phyloP scores from a whole-genome alignment of 1,140 invertebrate genomes.

The Amphibalanus amphitrite region DNA sequence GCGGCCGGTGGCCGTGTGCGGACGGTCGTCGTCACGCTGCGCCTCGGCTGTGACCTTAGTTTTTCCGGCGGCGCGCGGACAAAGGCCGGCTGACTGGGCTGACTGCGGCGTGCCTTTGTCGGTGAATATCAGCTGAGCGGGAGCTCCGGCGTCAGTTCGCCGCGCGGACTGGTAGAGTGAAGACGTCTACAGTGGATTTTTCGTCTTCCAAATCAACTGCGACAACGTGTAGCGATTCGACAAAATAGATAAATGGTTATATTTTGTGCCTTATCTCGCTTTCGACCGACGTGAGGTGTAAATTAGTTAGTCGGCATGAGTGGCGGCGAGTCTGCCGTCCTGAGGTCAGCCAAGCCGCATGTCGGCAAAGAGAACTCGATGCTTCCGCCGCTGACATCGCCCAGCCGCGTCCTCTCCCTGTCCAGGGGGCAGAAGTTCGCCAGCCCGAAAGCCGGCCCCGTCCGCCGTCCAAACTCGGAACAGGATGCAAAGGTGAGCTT shows the following conservation, averaged over 20 bases:
- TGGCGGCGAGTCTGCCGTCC: neutral
- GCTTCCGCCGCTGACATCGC: neutral
- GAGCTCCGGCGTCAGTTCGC: neutral
- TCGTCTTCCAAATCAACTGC: neutral
- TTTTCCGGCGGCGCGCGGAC: neutral
- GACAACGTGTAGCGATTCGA: neutral
- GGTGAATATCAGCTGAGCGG: neutral
- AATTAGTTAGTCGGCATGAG: neutral
- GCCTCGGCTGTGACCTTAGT: neutral
- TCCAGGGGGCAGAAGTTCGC: neutral
- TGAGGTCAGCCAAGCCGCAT: neutral
- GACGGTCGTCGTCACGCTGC: neutral
- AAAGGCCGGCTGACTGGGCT: neutral
- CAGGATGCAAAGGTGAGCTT: neutral
- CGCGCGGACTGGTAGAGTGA: neutral
- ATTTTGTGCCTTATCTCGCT: neutral
- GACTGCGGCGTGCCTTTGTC: neutral
- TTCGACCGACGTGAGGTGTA: neutral
- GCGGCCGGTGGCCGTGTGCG: neutral
- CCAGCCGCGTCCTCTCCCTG: neutral
- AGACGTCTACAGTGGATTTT: neutral
- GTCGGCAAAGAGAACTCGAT: neutral
- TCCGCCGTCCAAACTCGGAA: neutral
- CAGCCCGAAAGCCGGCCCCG: neutral
- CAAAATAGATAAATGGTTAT: neutral